A percentile compares a stretch with the other conserved stretches of the same genome.
Evolutionary conservation across 1,140 invertebrate species (phyloP).

Genomic region (Atta texana): DNA sequence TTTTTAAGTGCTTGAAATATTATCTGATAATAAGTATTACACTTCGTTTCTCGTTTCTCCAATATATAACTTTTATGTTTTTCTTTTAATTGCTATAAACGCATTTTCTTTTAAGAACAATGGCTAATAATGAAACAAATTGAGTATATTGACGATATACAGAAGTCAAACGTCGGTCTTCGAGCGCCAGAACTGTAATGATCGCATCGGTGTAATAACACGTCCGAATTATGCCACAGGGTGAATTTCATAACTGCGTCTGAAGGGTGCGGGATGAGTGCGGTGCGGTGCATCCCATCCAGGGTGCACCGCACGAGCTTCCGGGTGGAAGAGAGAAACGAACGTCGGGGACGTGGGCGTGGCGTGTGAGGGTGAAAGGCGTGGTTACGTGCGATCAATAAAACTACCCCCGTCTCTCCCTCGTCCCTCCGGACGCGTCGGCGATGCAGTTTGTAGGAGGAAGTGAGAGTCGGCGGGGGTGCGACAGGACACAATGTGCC

Average conservation of each 20-base stretch:
- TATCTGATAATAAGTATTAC: neutral
- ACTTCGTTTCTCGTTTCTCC: neutral
- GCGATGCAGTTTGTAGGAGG: conserved; percentile 15
- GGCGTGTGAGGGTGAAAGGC: conserved; percentile 80
- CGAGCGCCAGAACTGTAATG: neutral
- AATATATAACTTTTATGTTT: neutral
- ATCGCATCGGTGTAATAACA: neutral
- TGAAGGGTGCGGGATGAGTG: conserved; percentile 57
- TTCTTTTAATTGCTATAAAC: neutral
- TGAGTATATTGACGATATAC: conserved; percentile 9
- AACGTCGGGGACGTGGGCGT: conserved; percentile 76
- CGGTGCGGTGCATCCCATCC: conserved; percentile 50
- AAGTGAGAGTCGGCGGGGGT: conserved; percentile 20
- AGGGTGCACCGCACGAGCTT: conserved; percentile 58
- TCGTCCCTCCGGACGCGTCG: neutral
- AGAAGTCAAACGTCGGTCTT: neutral
- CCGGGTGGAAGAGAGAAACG: conserved; percentile 35
- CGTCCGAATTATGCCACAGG: conserved; percentile 69
- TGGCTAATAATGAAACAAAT: neutral
- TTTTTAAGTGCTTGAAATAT: neutral
- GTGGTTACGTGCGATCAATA: conserved; percentile 83
- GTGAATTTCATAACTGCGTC: conserved; percentile 67
- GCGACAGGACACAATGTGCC: conserved; percentile 70
- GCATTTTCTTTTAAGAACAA: neutral
- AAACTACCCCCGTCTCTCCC: conserved; percentile 76